Conservation (phyloP, 2,113 vertebrate genomes). For the Pogonocichla stellata region DNA sequence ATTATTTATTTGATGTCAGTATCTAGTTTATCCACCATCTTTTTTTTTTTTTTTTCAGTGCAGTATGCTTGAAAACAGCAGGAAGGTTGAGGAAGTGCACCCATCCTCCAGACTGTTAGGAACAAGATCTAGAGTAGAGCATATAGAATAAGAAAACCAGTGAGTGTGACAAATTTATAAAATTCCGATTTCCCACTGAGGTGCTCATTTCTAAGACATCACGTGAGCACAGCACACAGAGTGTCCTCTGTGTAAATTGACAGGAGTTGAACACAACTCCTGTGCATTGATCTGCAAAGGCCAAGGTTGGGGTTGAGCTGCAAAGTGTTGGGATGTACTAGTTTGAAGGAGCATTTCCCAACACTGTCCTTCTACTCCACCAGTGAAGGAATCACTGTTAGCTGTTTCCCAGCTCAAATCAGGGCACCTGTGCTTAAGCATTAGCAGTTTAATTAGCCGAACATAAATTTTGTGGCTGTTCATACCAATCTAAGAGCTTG, state of each 20-base stretch:
- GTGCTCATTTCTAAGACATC: background rate
- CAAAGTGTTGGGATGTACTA: background rate
- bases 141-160: background rate
- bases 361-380: accelerated
- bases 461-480: background rate
- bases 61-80: background rate
- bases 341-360: background rate
- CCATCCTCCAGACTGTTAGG: background rate
- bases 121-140: background rate
- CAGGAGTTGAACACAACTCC: background rate
- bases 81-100: background rate
- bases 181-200: background rate
- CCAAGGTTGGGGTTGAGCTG: background rate
- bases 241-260: background rate
- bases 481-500: background rate
- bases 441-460: background rate
- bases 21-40: background rate
- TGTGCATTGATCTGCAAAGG: background rate
- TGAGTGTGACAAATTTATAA: background rate
- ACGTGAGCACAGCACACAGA: background rate
- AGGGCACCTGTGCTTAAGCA: background rate
- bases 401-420: background rate
- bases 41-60: background rate
- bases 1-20: background rate
- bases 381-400: background rate